phyloP scores from a whole-genome alignment of 92 coral and sea anemone species.

The Nematostella vectensis region DNA sequence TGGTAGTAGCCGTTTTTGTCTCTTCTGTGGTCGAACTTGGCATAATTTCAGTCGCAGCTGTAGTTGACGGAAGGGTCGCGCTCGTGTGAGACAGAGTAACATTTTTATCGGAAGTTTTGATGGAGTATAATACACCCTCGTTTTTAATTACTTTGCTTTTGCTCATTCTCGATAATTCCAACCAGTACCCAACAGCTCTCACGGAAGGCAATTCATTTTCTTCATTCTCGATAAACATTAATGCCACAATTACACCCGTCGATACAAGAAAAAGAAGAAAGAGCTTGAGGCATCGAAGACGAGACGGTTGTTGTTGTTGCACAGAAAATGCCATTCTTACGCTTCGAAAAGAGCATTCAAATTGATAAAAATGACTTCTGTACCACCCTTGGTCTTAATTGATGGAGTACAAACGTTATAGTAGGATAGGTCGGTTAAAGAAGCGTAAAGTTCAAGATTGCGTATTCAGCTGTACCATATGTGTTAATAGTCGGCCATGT shows the following conservation, averaged over 20 bases:
- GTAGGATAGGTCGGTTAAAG: no score
- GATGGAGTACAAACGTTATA: no score
- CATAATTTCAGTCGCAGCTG: not conserved
- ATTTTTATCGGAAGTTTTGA: not conserved
- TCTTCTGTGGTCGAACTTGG: not conserved
- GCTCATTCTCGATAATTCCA: not conserved
- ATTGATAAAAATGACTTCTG: no score
- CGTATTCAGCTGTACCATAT: no score
- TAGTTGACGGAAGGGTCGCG: not conserved
- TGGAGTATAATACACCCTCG: no score
- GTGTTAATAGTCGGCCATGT: no score
- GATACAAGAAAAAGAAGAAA: not conserved
- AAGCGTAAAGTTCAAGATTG: no score
- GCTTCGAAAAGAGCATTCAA: no score
- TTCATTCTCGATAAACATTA: slow-evolving; percentile 1
- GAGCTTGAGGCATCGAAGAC: not conserved
- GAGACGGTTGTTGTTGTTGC: no score
- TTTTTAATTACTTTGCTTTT: no score
- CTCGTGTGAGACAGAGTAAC: not conserved
- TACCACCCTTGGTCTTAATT: no score
- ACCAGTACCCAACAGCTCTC: not conserved
- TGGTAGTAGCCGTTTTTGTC: not conserved
- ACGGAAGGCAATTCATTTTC: not conserved
- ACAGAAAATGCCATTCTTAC: no score
- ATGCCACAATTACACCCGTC: not conserved